Base-by-base conservation (phyloP, 23 tunicate genomes). In the Ascidia mentula region DNA sequence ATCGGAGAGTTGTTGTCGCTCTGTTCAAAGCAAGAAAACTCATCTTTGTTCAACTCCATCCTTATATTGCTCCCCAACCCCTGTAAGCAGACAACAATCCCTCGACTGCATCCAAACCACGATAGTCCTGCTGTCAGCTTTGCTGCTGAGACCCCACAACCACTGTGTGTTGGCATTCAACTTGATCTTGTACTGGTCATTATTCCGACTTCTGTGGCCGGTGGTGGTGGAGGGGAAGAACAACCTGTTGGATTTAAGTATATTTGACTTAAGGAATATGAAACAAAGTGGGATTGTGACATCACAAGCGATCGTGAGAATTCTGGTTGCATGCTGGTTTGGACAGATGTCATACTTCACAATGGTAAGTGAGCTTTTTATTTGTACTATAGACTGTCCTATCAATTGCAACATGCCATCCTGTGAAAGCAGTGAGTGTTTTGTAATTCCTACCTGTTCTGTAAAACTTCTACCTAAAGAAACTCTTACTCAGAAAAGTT, bases 261-360 rank as follows among this genome's bases (percentile, higher is more conserved):
- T 20, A 26, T 37, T 32, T 65, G 40, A 71, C 30, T 31, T 71
- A 36, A 28, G 75, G 9, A 71, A 36, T 35, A 17, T 71, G 9
- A 34, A 71, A 18, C 38, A 71, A 28, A 35, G 39, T 18, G 38
- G 39, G 38, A 28, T 71, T 31, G 38, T 71, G 30, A 59, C 84
- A 15, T 36, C 30, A 12, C 79, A 80, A 60, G 38, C 46, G 31
- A 60, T 59, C 17, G 78, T 39, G 1, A 36, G 92, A 32, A 45
- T 76, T 15, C 38, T 61, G 13, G 31, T 76, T 22, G 82, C 86
- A 0, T 83, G 69, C 37, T 92, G 97, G 97, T 92, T 92, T 40
- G 92, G 97, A 42, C 89, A 87, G 40, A 80, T 84, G 89, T 72
- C 92, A 31, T 87, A 87, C 46, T 92, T 87, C 40, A 86, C 87